Evolutionary conservation across 2,797 vertebrate genomes (phyloP).

Genomic region (Corythornis leucogaster): DNA sequence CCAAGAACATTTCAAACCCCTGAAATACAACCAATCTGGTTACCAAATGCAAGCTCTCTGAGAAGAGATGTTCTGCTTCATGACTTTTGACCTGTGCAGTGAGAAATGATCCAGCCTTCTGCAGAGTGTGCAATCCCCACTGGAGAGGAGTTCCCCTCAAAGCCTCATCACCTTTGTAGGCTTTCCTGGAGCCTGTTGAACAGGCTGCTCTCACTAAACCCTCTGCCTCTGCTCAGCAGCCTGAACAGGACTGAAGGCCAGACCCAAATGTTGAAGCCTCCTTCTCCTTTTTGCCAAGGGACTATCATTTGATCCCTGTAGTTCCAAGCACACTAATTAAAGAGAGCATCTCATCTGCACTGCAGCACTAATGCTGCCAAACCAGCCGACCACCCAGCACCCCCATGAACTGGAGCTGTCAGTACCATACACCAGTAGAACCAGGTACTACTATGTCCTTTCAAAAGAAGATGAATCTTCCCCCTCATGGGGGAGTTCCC

Average conservation of each 20-base stretch:
- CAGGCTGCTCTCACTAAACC: neutral
- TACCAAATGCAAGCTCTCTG: neutral
- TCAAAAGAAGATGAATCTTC: neutral
- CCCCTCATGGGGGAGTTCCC: neutral
- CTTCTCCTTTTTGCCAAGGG: neutral
- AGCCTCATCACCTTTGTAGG: neutral
- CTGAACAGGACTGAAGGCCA: neutral
- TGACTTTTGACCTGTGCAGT: neutral
- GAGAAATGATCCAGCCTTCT: neutral
- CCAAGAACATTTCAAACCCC: constrained; percentile 9
- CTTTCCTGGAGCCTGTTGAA: neutral
- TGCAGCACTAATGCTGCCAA: neutral
- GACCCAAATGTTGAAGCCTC: neutral
- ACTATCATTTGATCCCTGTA: neutral
- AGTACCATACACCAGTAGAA: neutral
- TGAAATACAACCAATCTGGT: neutral
- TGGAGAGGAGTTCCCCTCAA: neutral
- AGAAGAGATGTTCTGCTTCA: neutral
- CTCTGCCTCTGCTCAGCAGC: neutral
- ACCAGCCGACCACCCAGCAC: neutral
- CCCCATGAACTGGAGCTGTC: accelerated
- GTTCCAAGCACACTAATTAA: neutral
- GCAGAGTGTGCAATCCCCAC: neutral
- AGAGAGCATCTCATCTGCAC: neutral
- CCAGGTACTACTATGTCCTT: accelerated